Percentiles rank a stretch among this genome's conserved stretches.
Evolutionary conservation across 2,113 vertebrate species (phyloP).

Genomic region (Strix uralensis): DNA sequence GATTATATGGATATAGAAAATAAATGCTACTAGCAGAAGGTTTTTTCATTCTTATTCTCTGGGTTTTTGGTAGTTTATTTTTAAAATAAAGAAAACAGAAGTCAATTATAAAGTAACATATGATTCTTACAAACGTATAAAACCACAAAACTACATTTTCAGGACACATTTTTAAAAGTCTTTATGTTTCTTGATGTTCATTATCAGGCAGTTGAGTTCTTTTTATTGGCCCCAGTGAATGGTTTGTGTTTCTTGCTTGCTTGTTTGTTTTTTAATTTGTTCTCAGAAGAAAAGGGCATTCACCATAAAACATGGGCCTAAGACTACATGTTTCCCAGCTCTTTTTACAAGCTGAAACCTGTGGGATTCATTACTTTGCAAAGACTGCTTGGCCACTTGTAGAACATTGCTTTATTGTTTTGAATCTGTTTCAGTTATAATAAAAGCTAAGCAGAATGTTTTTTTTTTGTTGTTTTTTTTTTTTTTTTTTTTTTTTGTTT

Average conservation of each 20-base stretch:
- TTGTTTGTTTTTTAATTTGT: slow-evolving; percentile 54
- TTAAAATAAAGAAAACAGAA: background rate
- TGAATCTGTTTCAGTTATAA: background rate
- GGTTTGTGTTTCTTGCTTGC: slow-evolving; percentile 15
- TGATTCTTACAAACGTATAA: background rate
- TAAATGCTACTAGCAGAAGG: background rate
- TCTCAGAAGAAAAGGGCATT: slow-evolving; percentile 71
- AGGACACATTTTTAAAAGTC: background rate
- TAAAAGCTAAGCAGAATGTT: background rate
- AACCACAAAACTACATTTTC: background rate
- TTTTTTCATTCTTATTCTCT: background rate
- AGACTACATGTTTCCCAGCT: background rate
- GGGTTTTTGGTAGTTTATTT: background rate
- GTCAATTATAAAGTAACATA: background rate
- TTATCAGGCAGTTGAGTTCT: slow-evolving; percentile 55
- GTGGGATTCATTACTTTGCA: background rate
- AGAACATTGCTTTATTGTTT: background rate
- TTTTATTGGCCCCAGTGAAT: slow-evolving; percentile 56
- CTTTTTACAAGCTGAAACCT: background rate
- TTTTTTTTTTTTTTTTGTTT: background rate
- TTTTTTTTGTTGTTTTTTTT: background rate
- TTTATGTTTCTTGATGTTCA: slow-evolving; percentile 3
- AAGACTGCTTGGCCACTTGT: background rate
- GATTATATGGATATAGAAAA: slow-evolving; percentile 53
- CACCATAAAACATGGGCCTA: slow-evolving; percentile 55